Percentiles rank a stretch among this genome's conserved stretches.
Conservation (phyloP, 2,797 vertebrate genomes). For the Coilia nasus region DNA sequence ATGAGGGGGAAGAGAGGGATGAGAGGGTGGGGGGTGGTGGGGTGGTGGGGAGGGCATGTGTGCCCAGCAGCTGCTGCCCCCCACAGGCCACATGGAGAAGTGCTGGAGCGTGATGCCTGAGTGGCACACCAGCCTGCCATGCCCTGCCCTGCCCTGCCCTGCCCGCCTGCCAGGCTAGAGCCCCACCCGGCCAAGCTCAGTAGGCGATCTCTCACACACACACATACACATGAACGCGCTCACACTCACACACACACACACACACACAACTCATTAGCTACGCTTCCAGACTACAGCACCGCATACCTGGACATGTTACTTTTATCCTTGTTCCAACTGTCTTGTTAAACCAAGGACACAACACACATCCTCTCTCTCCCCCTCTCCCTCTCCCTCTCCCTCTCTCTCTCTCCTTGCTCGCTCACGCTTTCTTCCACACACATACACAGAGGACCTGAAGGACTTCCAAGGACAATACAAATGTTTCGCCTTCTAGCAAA, state of each 20-base stretch:
- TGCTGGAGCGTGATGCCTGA: slow-evolving; percentile 23
- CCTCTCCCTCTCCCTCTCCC: not conserved
- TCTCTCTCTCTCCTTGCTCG: too few relatives aligned
- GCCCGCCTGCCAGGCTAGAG: not conserved
- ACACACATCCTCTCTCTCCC: not conserved
- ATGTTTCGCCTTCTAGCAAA: not conserved
- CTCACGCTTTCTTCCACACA: not conserved
- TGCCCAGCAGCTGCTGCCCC: slow-evolving; percentile 41
- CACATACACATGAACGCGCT: too few relatives aligned
- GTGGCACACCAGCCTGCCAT: not conserved
- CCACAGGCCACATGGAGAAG: slow-evolving; percentile 25
- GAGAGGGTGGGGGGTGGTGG: not conserved
- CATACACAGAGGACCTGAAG: not conserved
- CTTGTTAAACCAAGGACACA: not conserved
- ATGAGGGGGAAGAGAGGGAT: not conserved
- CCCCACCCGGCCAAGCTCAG: not conserved
- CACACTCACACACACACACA: too few relatives aligned
- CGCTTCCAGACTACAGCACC: not conserved
- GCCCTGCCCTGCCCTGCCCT: too few relatives aligned
- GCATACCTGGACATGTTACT: not conserved
- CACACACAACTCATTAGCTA: not conserved
- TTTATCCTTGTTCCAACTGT: not conserved
- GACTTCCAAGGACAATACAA: slow-evolving; percentile 1
- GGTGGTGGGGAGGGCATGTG: not conserved
- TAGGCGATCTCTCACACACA: not conserved